Conservation (phyloP, 2,888 invertebrate genomes). For the Rhyacophila evoluta region DNA sequence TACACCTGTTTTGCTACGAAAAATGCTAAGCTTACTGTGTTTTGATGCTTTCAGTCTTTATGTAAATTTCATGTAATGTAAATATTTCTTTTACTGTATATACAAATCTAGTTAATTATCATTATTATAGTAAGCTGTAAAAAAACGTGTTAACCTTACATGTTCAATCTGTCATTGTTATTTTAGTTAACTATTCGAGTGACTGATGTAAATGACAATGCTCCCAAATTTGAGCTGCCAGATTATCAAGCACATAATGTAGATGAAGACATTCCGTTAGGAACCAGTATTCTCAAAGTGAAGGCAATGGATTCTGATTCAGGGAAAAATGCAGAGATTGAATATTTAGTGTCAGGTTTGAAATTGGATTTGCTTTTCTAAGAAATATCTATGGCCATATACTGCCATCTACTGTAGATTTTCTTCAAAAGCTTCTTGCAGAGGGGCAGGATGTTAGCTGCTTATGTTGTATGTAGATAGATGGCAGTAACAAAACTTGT, state of each 20-base stretch:
- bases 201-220: constrained; percentile 97
- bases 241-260: constrained; percentile 98
- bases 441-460: no score
- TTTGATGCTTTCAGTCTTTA: background rate
- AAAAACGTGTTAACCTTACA: no score
- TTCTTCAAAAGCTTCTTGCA: no score
- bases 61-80: background rate
- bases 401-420: no score
- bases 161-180: background rate
- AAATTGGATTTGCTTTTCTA: no score
- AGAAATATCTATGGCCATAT: constrained; percentile 33
- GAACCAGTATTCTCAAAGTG: constrained; percentile 93
- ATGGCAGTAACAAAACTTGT: no score
- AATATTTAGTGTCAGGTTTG: constrained; percentile 85
- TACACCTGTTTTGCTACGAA: no score
- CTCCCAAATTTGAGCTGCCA: constrained; percentile 95
- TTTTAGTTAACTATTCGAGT: constrained; percentile 90
- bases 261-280: constrained; percentile 93
- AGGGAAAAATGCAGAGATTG: constrained; percentile 94
- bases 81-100: constrained; percentile 2
- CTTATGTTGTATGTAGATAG: no score
- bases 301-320: constrained; percentile 97
- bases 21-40: background rate
- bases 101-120: no score
- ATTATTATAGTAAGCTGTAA: no score